A percentile compares a stretch with the other conserved stretches of the same genome.
Evolutionary conservation across 1,140 invertebrate species (phyloP).

Genomic region (Papilio dardanus): DNA sequence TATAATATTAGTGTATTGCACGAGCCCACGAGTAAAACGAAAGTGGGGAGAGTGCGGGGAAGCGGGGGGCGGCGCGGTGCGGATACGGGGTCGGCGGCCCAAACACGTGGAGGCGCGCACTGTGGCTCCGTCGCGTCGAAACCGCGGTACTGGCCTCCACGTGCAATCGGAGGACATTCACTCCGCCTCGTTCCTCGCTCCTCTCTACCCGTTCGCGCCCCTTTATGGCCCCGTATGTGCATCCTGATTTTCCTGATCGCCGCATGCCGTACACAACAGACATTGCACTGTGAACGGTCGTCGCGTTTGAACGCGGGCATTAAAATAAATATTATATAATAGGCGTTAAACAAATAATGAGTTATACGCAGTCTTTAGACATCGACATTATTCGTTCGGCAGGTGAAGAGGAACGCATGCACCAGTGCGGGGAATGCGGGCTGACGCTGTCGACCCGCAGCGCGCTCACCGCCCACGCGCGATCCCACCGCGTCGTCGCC

Average conservation of each 20-base stretch:
- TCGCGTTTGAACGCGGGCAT: slow-evolving; percentile 47
- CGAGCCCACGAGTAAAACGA: slow-evolving; percentile 49
- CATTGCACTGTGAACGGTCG: slow-evolving; percentile 66
- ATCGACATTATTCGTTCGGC: slow-evolving; percentile 52
- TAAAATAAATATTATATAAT: slow-evolving; percentile 40
- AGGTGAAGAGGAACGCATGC: slow-evolving; percentile 72
- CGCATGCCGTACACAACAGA: slow-evolving; percentile 70
- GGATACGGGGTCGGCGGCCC: slow-evolving; percentile 71
- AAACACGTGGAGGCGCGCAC: slow-evolving; percentile 78
- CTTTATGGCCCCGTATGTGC: slow-evolving; percentile 62
- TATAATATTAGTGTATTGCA: slow-evolving; percentile 36
- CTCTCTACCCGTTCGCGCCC: slow-evolving; percentile 59
- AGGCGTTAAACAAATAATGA: slow-evolving; percentile 23
- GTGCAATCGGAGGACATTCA: slow-evolving; percentile 78
- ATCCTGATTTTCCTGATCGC: slow-evolving; percentile 77
- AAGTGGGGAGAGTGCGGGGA: slow-evolving; percentile 60
- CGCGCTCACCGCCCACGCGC: slow-evolving; percentile 84
- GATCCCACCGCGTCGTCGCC: slow-evolving; percentile 81
- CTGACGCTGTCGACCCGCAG: slow-evolving; percentile 84
- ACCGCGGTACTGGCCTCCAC: slow-evolving; percentile 77
- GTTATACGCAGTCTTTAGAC: slow-evolving; percentile 41
- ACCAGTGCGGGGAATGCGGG: slow-evolving; percentile 83
- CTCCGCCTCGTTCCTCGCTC: slow-evolving; percentile 63
- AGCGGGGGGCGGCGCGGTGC: slow-evolving; percentile 58
- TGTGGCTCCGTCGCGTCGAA: slow-evolving; percentile 68